phyloP scores from a whole-genome alignment of 2,888 invertebrate genomes.

The Cataglyphis cursor region DNA sequence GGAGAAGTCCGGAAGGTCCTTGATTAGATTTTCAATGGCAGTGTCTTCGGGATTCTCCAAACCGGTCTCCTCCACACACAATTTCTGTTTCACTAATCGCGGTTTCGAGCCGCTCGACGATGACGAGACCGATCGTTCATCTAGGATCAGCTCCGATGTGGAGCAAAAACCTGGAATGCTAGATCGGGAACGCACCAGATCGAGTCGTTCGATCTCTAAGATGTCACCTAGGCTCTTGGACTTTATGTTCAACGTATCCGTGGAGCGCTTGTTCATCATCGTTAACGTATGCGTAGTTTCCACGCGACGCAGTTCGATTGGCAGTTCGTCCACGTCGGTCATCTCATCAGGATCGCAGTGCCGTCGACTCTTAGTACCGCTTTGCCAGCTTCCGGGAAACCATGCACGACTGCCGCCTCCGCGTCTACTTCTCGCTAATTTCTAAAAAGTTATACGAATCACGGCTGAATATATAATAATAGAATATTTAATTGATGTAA shows the following conservation, averaged over 20 bases:
- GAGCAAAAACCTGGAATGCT: conserved; percentile 90
- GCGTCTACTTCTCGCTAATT: conserved; percentile 91
- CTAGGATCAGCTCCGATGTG: conserved; percentile 78
- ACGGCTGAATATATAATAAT: neutral
- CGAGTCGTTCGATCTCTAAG: conserved; percentile 91
- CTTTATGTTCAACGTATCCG: conserved; percentile 89
- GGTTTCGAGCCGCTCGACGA: conserved; percentile 88
- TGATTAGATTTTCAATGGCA: conserved; percentile 89
- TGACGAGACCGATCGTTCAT: conserved; percentile 72
- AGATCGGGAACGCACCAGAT: conserved; percentile 92
- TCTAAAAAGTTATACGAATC: conserved; percentile 86
- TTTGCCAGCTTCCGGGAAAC: conserved; percentile 94
- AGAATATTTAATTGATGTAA: neutral
- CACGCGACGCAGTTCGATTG: conserved; percentile 94
- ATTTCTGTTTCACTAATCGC: conserved; percentile 94
- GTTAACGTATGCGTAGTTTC: conserved; percentile 88
- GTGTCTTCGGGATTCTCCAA: conserved; percentile 80
- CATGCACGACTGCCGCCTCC: conserved; percentile 90
- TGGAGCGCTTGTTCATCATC: conserved; percentile 72
- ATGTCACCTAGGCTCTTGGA: conserved; percentile 95
- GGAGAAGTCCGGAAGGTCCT: conserved; percentile 88
- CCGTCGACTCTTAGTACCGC: conserved; percentile 82
- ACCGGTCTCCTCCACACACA: conserved; percentile 90
- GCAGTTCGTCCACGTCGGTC: conserved; percentile 92
- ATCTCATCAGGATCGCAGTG: conserved; percentile 86